A percentile compares a stretch with the other conserved stretches of the same genome.
These are phyloP conservation scores for Apis dorsata DNA, from an alignment of 1,140 invertebrate species.

Conservation along the genomic window DNA sequence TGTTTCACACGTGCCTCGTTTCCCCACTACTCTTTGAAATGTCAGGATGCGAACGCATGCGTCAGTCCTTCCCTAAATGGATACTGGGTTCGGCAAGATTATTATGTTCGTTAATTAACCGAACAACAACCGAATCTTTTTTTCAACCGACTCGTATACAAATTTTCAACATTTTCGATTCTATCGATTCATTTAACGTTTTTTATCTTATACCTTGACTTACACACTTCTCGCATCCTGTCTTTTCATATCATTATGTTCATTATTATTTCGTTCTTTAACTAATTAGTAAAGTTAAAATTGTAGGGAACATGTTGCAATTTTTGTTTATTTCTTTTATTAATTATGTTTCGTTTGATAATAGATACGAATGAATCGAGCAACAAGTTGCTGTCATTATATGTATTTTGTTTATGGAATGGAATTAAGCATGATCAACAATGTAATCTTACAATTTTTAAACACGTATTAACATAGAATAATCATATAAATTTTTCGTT, in stretches of 20 bases:
- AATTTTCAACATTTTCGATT: not conserved
- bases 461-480: no score
- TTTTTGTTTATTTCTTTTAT: not conserved
- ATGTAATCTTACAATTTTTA: no score
- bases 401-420: no score
- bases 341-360: not conserved
- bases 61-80: constrained; percentile 40
- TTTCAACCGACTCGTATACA: not conserved
- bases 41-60: constrained; percentile 50
- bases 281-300: not conserved
- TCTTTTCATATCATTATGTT: not conserved
- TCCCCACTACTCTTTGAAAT: constrained; percentile 17
- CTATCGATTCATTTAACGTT: not conserved
- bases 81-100: constrained; percentile 38
- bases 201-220: not conserved
- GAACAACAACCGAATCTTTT: constrained; percentile 27
- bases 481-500: no score
- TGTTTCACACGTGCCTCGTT: constrained; percentile 47
- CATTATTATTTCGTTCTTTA: not conserved
- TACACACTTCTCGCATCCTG: not conserved
- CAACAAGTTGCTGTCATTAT: no score
- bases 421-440: no score
- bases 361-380: no score
- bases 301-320: no score
- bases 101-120: constrained; percentile 35